phyloP scores from a whole-genome alignment of 2,888 invertebrate genomes.

The Busseola fusca region DNA sequence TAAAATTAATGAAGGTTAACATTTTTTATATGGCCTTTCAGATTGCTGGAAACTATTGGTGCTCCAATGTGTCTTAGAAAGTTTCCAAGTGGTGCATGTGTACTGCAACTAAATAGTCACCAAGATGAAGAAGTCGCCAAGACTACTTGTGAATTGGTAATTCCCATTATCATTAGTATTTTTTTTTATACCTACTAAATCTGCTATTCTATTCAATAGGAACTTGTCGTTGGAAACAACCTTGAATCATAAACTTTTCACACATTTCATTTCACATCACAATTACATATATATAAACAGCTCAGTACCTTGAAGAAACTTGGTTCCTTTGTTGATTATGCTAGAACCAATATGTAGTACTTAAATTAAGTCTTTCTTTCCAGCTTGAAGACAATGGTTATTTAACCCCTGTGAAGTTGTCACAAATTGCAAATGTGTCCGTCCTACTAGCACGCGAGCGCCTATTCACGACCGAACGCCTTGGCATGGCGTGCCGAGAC shows the following conservation, averaged over 20 bases:
- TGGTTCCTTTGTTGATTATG: neutral
- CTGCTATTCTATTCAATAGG: neutral
- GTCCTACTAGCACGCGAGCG: constrained; percentile 97
- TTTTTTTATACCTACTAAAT: neutral
- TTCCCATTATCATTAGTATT: constrained; percentile 7
- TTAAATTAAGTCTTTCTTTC: constrained; percentile 61
- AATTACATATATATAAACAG: too few species aligned
- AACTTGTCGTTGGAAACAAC: neutral
- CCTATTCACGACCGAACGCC: constrained; percentile 95
- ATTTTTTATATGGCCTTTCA: constrained; percentile 63
- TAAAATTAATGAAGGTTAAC: neutral
- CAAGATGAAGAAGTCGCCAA: constrained; percentile 92
- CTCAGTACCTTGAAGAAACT: neutral
- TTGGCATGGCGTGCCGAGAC: constrained; percentile 97
- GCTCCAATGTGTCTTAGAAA: constrained; percentile 93
- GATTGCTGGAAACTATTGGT: constrained; percentile 89
- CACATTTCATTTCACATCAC: too few species aligned
- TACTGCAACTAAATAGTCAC: constrained; percentile 94
- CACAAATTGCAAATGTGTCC: constrained; percentile 94
- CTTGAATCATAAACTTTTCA: neutral
- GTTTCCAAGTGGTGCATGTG: constrained; percentile 98
- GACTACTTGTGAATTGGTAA: constrained; percentile 90
- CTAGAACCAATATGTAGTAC: neutral
- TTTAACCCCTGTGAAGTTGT: constrained; percentile 95
- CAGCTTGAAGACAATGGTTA: constrained; percentile 92